Base-by-base conservation (phyloP, 2,888 invertebrate genomes). In the Acanthosepion lycidas region DNA sequence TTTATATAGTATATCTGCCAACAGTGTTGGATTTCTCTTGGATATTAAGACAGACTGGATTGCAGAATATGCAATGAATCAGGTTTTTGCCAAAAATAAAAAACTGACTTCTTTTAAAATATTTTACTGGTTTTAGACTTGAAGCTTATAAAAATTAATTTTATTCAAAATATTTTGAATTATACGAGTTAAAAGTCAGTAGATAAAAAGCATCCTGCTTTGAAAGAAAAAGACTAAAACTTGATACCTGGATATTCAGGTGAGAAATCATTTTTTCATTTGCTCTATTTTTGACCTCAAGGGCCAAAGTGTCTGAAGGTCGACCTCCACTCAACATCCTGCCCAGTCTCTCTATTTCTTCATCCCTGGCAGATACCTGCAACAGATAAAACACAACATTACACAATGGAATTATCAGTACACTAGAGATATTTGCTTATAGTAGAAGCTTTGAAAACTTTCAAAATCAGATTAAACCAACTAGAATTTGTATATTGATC, bases 231-330 rank as follows among this genome's bases (percentile, higher is more conserved):
- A 92, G 9, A 92, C 8, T 26, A 48, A 8, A 49, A 28, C 8
- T 92, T 49, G 94, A 91, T 95, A 97, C 97, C 97, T 97, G 97
- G 92, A 97, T 97, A 95, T 97, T 97, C 59, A 97, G 97, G 94
- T 97, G 97, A 55, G 97, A 97, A 94, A 97, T 97, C 96, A 97
- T 97, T 91, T 97, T 96, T 95, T 97, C 97, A 95, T 97, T 97
- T 95, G 97, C 96, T 95, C 97, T 96, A 96, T 97, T 97, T 94
- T 97, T 96, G 95, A 97, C 96, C 96, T 97, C 97, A 94, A 97
- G 96, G 95, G 97, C 97, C 95, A 97, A 97, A 91, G 97, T 97
- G 96, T 97, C 97, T 92, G 97, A 96, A 51, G 97, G 97, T 96
- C 97, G 96, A 59, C 97, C 97, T 94, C 97, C 97, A 95, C 97